phyloP scores from a whole-genome alignment of 2,113 vertebrate genomes.

The Callithrix jacchus region DNA sequence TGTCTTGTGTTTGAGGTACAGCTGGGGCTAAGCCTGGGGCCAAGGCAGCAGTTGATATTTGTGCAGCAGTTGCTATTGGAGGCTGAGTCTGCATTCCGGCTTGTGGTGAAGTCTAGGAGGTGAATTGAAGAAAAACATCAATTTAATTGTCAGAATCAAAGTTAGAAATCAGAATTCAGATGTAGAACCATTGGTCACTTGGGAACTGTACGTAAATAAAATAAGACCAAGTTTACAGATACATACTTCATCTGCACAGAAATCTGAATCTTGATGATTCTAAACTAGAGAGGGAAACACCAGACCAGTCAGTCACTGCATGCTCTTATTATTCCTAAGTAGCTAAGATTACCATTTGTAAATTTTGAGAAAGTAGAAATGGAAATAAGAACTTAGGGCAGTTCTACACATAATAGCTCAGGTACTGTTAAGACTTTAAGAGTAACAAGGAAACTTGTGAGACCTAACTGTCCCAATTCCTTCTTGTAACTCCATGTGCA shows the following conservation, averaged over 20 bases:
- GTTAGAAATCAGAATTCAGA: not conserved
- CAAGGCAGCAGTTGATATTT: conserved; percentile 77
- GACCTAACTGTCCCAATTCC: not conserved
- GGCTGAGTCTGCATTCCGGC: conserved; percentile 81
- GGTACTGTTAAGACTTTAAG: not conserved
- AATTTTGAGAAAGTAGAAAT: not conserved
- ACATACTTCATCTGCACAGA: not conserved
- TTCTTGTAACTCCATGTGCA: not conserved
- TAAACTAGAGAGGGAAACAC: not conserved
- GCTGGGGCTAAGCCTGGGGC: conserved; percentile 84
- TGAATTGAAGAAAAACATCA: conserved; percentile 54
- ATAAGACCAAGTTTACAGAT: not conserved
- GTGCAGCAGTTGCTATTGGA: conserved; percentile 81
- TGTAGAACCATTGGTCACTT: not conserved
- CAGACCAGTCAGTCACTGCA: not conserved
- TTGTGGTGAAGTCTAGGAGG: conserved; percentile 82
- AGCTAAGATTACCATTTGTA: not conserved
- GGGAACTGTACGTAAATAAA: not conserved
- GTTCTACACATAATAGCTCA: not conserved
- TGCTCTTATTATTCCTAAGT: not conserved
- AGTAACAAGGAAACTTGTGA: not conserved
- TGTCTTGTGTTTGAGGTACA: conserved; percentile 84
- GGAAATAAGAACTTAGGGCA: not conserved
- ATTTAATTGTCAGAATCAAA: not conserved
- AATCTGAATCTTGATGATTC: not conserved